Base-by-base conservation (phyloP, 2,113 vertebrate species). In the Lophochroa leadbeateri region DNA sequence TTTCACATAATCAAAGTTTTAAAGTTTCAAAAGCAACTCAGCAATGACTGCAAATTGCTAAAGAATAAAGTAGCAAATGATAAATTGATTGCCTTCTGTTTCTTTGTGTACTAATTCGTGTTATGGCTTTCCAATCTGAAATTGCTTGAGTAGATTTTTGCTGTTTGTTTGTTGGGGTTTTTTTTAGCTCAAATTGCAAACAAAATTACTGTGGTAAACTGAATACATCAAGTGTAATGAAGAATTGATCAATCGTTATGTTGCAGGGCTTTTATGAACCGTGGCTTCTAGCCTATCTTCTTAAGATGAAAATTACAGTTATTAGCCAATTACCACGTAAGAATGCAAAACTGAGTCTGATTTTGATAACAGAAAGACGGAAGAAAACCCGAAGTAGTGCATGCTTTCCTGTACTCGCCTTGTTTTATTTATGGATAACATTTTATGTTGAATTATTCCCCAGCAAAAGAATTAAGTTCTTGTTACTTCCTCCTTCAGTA, bases 51-150 rank as follows among this genome's bases (percentile, higher is more conserved):
- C 27, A 94, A 91, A 60, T 92, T 88, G 91, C 49, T 88, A 77
- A 92, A 93, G 82, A 94, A 78, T 65, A 96, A 88, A 95, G 70
- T n/a, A 93, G 52, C 55, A 94, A 94, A 86, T 88, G 47, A 97
- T 76, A 72, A 92, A 96, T 93, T 93, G 75, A 95, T 94, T 67
- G 41, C 44, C 74, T 95, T 81, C 69, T 81, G 72, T 75, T 97
- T 84, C 55, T 96, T 97, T 96, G 92, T 91, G 60, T 35, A 86
- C 78, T 97, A 91, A 97, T 82, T 95, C 76, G 85, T 80, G n/a
- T 78, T 95, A 90, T 87, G 80, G 89, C 70, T 96, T 96, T 96
- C 93, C 88, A 88, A 64, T 93, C 94, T 87, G 88, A 93, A 96
- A 91, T 85, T 76, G 53, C 68, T 86, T 78, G 55, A 86, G 83